These are phyloP conservation scores for Drosophila parthenogenetica DNA, from an alignment of 2,888 invertebrate species.

Conservation along the genomic window DNA sequence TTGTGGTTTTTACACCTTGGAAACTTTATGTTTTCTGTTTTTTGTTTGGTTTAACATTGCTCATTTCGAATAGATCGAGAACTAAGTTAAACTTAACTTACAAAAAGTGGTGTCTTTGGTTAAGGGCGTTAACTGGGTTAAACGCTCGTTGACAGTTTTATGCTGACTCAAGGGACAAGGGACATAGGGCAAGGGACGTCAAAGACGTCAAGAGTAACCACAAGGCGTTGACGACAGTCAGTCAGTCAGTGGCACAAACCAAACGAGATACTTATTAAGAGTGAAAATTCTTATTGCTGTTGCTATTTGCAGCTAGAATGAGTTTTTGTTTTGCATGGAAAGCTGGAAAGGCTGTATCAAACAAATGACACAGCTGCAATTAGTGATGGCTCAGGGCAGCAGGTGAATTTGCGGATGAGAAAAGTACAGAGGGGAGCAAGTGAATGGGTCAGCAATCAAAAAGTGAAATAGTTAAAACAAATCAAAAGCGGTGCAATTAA, in stretches of 20 bases:
- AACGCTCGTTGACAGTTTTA: constrained; percentile 76
- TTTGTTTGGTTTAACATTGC: constrained; percentile 32
- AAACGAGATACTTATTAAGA: constrained; percentile 77
- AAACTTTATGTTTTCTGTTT: constrained; percentile 36
- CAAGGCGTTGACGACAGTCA: constrained; percentile 64
- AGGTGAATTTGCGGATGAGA: constrained; percentile 2
- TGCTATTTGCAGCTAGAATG: constrained; percentile 52
- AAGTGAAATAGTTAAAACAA: constrained; percentile 66
- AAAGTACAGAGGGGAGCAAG: background rate
- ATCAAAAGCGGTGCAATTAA: constrained; percentile 58
- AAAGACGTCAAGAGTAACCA: constrained; percentile 37
- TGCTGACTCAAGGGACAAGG: constrained; percentile 48
- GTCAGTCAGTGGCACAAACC: constrained; percentile 76
- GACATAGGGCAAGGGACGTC: constrained; percentile 25
- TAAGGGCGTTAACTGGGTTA: constrained; percentile 79
- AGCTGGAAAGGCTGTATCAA: constrained; percentile 56
- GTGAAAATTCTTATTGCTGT: constrained; percentile 68
- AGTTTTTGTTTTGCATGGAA: constrained; percentile 65
- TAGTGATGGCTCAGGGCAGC: constrained; percentile 48
- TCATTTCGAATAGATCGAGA: constrained; percentile 57
- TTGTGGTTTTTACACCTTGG: constrained; percentile 65
- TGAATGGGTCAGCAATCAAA: constrained; percentile 36
- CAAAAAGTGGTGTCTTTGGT: constrained; percentile 39
- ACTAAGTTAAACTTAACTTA: constrained; percentile 9
- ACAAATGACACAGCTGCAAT: constrained; percentile 57